Evolutionary conservation across 2,113 vertebrate genomes (phyloP).

Genomic region (Lichenostomus cassidix): DNA sequence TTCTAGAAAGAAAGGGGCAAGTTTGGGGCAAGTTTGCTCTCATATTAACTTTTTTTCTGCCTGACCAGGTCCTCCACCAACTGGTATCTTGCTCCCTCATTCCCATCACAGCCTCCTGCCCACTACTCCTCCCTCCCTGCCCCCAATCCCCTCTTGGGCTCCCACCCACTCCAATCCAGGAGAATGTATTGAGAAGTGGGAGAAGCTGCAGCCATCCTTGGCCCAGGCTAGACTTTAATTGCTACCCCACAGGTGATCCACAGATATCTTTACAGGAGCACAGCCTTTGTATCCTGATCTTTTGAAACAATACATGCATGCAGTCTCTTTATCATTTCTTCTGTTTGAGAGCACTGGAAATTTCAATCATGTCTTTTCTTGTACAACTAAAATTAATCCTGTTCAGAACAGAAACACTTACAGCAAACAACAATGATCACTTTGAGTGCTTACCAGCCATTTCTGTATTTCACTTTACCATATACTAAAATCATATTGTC

Average conservation of each 20-base stretch:
- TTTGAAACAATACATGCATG: fast-evolving
- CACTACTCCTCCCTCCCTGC: background rate
- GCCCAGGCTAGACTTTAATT: background rate
- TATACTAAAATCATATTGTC: background rate
- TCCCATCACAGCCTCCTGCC: background rate
- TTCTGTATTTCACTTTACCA: background rate
- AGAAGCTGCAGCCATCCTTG: background rate
- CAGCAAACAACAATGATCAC: background rate
- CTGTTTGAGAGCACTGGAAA: background rate
- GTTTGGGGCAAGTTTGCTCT: background rate
- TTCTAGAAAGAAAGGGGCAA: background rate
- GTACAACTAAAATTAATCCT: background rate
- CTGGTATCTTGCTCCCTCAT: background rate
- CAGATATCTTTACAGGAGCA: fast-evolving
- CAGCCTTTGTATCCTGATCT: background rate
- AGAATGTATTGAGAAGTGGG: background rate
- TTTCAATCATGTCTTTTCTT: background rate
- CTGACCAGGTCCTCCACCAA: background rate
- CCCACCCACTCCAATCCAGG: background rate
- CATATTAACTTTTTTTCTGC: background rate
- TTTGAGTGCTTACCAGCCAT: background rate
- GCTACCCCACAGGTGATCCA: background rate
- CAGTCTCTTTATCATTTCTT: background rate
- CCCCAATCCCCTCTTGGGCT: background rate
- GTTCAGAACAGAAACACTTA: background rate